A percentile compares a stretch with the other conserved stretches of the same genome.
Conservation (phyloP, 2,113 vertebrate genomes). For the Progne subis region DNA sequence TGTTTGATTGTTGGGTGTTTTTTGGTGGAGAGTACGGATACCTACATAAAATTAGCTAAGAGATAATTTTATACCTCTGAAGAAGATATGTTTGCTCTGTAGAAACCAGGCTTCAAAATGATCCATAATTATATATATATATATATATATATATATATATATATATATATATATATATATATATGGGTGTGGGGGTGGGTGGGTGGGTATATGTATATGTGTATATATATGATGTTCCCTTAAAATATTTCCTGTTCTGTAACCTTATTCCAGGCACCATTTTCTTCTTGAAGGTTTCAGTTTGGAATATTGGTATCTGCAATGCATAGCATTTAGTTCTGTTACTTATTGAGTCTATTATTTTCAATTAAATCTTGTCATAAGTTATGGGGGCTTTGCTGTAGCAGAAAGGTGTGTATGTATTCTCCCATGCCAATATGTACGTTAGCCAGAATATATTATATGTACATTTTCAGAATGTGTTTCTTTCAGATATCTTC, state of each 20-base stretch:
- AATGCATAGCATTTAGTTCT: background rate
- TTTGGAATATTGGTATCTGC: background rate
- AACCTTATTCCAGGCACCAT: background rate
- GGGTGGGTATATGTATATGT: too few relatives aligned
- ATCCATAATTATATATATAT: background rate
- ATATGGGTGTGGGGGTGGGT: too few relatives aligned
- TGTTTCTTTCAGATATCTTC: background rate
- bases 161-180: fast-evolving
- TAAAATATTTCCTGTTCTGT: background rate
- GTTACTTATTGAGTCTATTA: background rate
- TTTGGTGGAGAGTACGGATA: fast-evolving
- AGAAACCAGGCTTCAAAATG: background rate
- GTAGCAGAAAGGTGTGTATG: background rate
- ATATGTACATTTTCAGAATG: background rate
- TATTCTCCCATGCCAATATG: background rate
- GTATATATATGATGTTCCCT: background rate
- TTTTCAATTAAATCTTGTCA: background rate
- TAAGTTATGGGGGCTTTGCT: background rate
- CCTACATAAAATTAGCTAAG: background rate
- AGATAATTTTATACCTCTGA: background rate
- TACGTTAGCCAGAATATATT: background rate
- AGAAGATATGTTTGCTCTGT: background rate
- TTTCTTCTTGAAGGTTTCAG: background rate
- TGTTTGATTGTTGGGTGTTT: background rate
- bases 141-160: fast-evolving